A percentile compares a stretch with the other conserved stretches of the same genome.
Conservation (phyloP, 2,888 invertebrate species). For the Drosophila emarginata region DNA sequence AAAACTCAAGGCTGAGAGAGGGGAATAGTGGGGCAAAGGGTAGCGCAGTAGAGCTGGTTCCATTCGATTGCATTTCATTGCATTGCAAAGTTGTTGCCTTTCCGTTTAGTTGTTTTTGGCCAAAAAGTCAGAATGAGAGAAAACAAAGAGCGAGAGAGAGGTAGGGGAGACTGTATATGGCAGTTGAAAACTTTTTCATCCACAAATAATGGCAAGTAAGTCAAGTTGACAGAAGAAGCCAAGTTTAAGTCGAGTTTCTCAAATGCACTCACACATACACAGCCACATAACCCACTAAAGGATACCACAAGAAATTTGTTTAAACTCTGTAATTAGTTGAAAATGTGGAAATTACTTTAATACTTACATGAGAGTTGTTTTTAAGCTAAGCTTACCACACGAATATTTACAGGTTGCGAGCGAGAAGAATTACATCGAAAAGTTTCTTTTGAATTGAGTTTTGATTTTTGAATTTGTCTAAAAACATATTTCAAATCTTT, state of each 20-base stretch:
- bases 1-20: slow-evolving; percentile 19
- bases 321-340: slow-evolving; percentile 21
- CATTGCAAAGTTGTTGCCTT: slow-evolving; percentile 44
- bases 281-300: neutral
- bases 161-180: slow-evolving; percentile 41
- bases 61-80: slow-evolving; percentile 65
- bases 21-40: slow-evolving; percentile 8
- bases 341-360: slow-evolving; percentile 38
- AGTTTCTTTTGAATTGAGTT: slow-evolving; percentile 22
- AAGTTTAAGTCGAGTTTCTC: slow-evolving; percentile 30
- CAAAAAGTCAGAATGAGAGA: neutral
- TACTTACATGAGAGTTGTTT: neutral
- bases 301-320: slow-evolving; percentile 31
- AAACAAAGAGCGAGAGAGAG: neutral
- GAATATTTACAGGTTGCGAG: slow-evolving; percentile 70
- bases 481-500: neutral
- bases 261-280: slow-evolving; percentile 26
- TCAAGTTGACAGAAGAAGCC: slow-evolving; percentile 45
- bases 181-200: slow-evolving; percentile 48
- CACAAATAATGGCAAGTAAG: slow-evolving; percentile 45
- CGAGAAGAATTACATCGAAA: slow-evolving; percentile 73
- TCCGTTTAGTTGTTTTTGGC: slow-evolving; percentile 44
- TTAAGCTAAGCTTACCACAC: slow-evolving; percentile 60
- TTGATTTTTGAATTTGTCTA: neutral
- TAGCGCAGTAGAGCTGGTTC: slow-evolving; percentile 49